Conservation (phyloP, 1,140 invertebrate species). For the Drosophila repleta region DNA sequence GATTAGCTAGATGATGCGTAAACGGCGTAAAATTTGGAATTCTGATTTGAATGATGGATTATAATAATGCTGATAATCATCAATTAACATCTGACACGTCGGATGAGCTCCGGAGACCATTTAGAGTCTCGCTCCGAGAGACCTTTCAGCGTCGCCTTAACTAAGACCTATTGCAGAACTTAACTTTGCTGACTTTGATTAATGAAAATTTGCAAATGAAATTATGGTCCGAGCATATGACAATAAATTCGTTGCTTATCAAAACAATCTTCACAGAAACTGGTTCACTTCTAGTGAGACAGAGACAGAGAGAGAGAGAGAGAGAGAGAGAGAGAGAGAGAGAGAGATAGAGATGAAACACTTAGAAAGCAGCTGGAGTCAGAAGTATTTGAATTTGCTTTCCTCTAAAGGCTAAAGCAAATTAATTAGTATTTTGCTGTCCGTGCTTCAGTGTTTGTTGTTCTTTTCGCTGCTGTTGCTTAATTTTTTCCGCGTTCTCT, state of each 20-base stretch:
- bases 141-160: too few relatives aligned
- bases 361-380: neutral
- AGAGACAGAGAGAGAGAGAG: neutral
- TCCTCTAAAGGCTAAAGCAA: slow-evolving; percentile 6
- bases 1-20: slow-evolving; percentile 28
- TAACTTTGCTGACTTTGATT: slow-evolving; percentile 34
- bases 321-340: neutral
- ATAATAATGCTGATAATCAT: slow-evolving; percentile 13
- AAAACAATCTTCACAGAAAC: slow-evolving; percentile 47
- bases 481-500: neutral
- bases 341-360: neutral
- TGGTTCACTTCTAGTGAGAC: slow-evolving; percentile 13
- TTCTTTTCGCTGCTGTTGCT: neutral
- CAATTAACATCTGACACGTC: neutral
- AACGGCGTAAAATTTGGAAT: neutral
- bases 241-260: slow-evolving; percentile 61
- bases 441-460: too few relatives aligned
- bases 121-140: neutral
- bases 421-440: slow-evolving; percentile 23
- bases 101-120: slow-evolving; percentile 9
- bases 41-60: slow-evolving; percentile 16
- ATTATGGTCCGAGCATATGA: slow-evolving; percentile 50
- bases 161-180: neutral
- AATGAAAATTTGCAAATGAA: slow-evolving; percentile 26
- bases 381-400: neutral